phyloP scores from a whole-genome alignment of 2,888 invertebrate species.

The Mechanitis mazaeus region DNA sequence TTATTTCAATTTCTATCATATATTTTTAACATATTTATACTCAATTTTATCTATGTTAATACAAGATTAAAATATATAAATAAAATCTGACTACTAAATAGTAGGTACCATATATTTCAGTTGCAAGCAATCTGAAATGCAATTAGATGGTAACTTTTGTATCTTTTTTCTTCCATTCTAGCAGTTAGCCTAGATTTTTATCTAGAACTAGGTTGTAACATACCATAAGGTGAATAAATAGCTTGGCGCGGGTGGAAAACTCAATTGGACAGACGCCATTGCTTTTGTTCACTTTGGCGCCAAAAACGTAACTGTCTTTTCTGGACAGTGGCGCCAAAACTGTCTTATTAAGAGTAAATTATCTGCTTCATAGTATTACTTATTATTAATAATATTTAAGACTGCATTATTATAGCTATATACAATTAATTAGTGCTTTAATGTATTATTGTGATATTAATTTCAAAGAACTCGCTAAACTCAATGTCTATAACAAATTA shows the following conservation, averaged over 20 bases:
- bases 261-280: slow-evolving; percentile 18
- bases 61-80: too few species aligned
- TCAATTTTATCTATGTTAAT: too few species aligned
- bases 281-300: neutral
- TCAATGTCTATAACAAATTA: too few species aligned
- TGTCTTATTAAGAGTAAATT: neutral
- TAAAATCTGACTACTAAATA: too few species aligned
- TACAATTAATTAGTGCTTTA: too few species aligned
- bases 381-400: too few species aligned
- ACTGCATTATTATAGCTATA: too few species aligned
- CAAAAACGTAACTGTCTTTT: neutral
- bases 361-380: too few species aligned
- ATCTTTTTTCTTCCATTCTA: slow-evolving; percentile 11
- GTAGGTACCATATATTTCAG: too few species aligned
- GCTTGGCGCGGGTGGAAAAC: slow-evolving; percentile 19
- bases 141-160: neutral
- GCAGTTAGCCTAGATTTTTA: slow-evolving; percentile 18
- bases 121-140: neutral
- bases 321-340: neutral
- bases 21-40: too few species aligned
- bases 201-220: slow-evolving; percentile 13
- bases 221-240: slow-evolving; percentile 13
- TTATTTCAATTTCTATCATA: too few species aligned
- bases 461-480: too few species aligned
- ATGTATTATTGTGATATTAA: neutral